phyloP scores from a whole-genome alignment of 2,113 vertebrate genomes.

The Labeo catla region DNA sequence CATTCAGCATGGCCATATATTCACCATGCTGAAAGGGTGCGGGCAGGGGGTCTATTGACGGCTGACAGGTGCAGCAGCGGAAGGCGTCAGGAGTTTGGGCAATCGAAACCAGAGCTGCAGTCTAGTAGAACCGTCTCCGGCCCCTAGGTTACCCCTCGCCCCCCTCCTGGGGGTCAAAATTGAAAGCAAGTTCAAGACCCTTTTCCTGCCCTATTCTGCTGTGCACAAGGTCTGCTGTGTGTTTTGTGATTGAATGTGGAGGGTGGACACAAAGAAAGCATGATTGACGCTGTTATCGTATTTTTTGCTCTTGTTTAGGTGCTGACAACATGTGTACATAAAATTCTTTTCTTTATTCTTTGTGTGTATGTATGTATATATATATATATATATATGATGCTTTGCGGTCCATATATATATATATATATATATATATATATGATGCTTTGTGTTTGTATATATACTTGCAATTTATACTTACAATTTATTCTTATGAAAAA shows the following conservation, averaged over 20 bases:
- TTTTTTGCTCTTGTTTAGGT: constrained; percentile 2
- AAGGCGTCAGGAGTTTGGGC: constrained; percentile 73
- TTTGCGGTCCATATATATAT: no score
- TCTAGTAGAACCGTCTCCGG: constrained; percentile 61
- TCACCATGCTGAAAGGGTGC: constrained; percentile 86
- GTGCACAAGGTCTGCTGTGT: constrained; percentile 42
- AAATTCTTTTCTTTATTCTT: neutral
- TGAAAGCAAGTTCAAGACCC: constrained; percentile 64
- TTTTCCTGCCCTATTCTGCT: constrained; percentile 57
- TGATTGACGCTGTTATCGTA: no score
- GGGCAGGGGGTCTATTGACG: constrained; percentile 84
- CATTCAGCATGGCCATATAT: constrained; percentile 85
- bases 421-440: no score
- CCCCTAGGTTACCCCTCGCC: constrained; percentile 63
- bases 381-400: no score
- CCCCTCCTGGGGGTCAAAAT: constrained; percentile 64
- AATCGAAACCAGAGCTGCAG: constrained; percentile 76
- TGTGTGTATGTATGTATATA: no score
- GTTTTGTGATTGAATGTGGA: constrained; percentile 32
- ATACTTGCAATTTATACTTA: no score
- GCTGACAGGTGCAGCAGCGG: constrained; percentile 85
- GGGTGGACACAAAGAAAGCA: neutral
- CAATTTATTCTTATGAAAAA: no score
- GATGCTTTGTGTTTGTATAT: no score
- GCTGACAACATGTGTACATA: neutral